Conservation (phyloP, 2,113 vertebrate genomes). For the Pituophis catenifer region DNA sequence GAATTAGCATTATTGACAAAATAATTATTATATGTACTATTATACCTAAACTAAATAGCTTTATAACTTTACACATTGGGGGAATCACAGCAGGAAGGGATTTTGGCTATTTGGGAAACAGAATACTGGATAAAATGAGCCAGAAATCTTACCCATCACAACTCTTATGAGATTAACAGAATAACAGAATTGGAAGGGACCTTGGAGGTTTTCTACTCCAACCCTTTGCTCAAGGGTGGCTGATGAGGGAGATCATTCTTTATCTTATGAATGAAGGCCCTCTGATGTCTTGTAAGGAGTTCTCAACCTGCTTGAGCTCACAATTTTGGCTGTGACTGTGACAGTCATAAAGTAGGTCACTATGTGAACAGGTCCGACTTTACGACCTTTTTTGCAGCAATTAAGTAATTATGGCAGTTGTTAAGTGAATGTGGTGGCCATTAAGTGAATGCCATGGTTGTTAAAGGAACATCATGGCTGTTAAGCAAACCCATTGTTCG, state of each 20-base stretch:
- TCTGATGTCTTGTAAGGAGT: not conserved
- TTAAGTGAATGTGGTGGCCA: not conserved
- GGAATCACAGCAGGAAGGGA: not conserved
- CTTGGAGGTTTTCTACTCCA: not conserved
- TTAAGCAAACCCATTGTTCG: not conserved
- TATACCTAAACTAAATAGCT: not conserved
- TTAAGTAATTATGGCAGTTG: not conserved
- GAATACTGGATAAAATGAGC: not conserved
- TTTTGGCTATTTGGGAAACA: not conserved
- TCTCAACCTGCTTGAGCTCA: not conserved
- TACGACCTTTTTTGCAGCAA: not conserved
- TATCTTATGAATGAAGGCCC: not conserved
- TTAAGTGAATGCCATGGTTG: not conserved
- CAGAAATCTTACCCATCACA: not conserved
- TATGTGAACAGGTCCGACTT: not conserved
- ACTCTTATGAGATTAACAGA: not conserved
- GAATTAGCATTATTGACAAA: not conserved
- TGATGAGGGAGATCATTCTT: not conserved
- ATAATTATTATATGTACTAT: not conserved
- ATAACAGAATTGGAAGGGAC: not conserved
- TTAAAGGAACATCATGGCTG: not conserved
- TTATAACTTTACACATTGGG: not conserved
- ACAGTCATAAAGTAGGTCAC: not conserved
- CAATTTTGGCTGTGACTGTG: not conserved
- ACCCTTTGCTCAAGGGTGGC: not conserved